Evolutionary conservation across 2,797 vertebrate species (phyloP).

Genomic region (Fringilla coelebs): DNA sequence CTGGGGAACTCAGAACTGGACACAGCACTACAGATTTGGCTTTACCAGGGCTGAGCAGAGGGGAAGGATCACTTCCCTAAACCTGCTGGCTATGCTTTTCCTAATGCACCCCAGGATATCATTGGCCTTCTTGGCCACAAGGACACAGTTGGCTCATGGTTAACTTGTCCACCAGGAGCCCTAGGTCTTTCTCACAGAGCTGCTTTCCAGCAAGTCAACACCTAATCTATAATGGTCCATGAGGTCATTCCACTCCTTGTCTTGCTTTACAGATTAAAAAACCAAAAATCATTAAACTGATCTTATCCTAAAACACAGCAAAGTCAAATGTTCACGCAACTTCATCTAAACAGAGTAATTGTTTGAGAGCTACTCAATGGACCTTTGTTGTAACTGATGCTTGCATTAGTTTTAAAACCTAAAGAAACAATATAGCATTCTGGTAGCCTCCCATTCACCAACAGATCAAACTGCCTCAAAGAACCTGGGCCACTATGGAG

Average conservation of each 20-base stretch:
- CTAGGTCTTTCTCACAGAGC: not conserved
- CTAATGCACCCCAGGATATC: not conserved
- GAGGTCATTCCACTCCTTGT: not conserved
- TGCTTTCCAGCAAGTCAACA: not conserved
- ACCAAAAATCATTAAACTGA: not conserved
- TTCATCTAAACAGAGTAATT: not conserved
- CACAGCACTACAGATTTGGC: not conserved
- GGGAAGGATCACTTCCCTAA: not conserved
- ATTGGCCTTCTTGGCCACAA: not conserved
- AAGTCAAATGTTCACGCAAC: not conserved
- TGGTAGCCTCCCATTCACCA: not conserved
- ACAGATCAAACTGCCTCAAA: not conserved
- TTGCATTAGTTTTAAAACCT: not conserved
- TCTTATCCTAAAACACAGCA: not conserved
- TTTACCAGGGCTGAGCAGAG: not conserved
- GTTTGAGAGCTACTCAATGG: not conserved
- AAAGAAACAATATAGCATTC: not conserved
- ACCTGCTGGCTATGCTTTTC: not conserved
- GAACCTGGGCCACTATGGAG: not conserved
- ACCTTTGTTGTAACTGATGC: not conserved
- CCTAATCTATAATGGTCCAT: not conserved
- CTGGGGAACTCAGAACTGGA: not conserved
- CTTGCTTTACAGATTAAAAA: not conserved
- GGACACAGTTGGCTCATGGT: not conserved
- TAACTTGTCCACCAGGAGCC: not conserved